Evolutionary conservation across 2,113 vertebrate species (phyloP), one percentile per base, ranked within the genome.

Genomic region (Cryptomyrus ogoouensis): DNA sequence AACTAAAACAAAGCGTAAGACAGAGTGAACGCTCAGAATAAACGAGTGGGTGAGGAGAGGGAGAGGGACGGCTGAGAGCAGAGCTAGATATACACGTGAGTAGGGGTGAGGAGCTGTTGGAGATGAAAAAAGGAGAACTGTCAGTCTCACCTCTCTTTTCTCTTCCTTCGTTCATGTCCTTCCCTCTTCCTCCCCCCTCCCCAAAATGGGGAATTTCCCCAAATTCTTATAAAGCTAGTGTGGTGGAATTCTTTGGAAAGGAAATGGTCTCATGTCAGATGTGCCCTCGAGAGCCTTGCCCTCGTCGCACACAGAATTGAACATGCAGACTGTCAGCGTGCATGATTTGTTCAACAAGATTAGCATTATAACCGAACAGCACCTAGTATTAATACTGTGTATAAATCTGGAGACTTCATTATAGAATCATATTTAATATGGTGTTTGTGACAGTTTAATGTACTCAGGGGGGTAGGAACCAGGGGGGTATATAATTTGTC

Each of bases 61-160:
- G 46, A 87, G 35, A 39, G 35, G 35, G 35, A 12, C 0, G 47
- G 49, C n/a, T 2, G 88, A 88, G 39, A 84, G 85, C 90, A 46
- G 83, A 24, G 44, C 88, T 52, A 2, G 44, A 53, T 52, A 19
- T 1, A 19, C 2, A 19, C 15, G 47, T n/a, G 85, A 35, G 49
- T 3, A 13, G 12, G 3, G 5, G 13, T 31, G 85, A 87, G n/a
- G n/a, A 24, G 84, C 50, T 85, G 74, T 88, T 90, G 31, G 3
- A 91, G 90, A 90, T 10, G 17, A 46, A 88, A 31, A 52, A 44
- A 84, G 42, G 80, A 84, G 8, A 84, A 84, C 44, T 84, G 39
- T 47, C 80, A 84, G 44, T 84, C 80, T 42, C 12, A 83, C 39
- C 42, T 83, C 80, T 42, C 35, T n/a, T 24, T 83, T 83, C 19